Conservation (phyloP, 2,113 vertebrate genomes). For the Syngnathus scovelli region DNA sequence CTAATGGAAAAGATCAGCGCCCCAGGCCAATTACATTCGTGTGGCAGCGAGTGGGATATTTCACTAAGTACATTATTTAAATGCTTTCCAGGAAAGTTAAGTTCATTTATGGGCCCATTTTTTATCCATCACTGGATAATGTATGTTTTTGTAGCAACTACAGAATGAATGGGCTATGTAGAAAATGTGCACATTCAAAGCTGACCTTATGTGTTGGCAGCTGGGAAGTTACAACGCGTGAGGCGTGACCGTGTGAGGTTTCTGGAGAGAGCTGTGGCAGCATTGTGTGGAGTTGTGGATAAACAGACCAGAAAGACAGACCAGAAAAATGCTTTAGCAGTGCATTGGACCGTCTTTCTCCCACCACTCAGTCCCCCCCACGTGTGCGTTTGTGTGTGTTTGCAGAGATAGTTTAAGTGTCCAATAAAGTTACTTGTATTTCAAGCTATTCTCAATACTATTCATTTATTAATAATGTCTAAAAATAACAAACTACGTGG, state of each 20-base stretch:
- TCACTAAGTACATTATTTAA: neutral
- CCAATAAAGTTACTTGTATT: neutral
- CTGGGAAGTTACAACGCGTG: neutral
- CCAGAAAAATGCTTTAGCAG: neutral
- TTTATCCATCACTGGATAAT: neutral
- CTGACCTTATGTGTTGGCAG: neutral
- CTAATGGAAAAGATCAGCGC: slow-evolving; percentile 4
- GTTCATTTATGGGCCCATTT: neutral
- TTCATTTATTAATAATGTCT: neutral
- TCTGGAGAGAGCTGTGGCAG: neutral
- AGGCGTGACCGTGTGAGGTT: neutral
- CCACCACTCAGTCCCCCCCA: neutral
- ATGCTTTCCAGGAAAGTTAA: neutral
- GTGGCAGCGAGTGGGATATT: neutral
- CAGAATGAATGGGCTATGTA: neutral
- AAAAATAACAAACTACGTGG: neutral
- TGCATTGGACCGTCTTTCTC: neutral
- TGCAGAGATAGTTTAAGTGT: neutral
- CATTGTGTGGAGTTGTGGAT: neutral
- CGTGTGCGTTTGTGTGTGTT: neutral
- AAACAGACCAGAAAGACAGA: neutral
- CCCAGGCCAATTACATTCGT: neutral
- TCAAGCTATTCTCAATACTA: neutral
- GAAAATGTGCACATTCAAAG: neutral
- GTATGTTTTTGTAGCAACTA: neutral